Evolutionary conservation across 2,113 vertebrate species (phyloP).

Genomic region (Galemys pyrenaicus): DNA sequence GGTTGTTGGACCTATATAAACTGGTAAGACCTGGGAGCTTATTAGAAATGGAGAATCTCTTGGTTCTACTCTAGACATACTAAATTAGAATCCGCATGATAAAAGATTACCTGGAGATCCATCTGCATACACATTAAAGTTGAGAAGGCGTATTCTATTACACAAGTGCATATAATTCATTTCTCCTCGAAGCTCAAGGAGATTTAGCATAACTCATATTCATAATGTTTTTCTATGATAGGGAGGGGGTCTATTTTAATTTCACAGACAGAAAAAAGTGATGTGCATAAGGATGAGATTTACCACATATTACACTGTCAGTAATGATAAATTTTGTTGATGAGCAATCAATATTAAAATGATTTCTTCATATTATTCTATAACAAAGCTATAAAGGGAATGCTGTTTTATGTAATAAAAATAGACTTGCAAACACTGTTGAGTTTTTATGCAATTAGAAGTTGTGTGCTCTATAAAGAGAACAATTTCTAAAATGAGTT

Average conservation of each 20-base stretch:
- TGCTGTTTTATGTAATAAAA: neutral
- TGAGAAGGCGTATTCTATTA: neutral
- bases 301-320: neutral
- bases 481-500: neutral
- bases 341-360: slow-evolving; percentile 11
- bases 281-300: neutral
- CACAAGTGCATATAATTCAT: neutral
- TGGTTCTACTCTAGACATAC: neutral
- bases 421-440: neutral
- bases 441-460: slow-evolving; percentile 6
- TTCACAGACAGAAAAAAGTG: neutral
- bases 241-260: neutral
- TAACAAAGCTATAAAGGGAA: neutral
- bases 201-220: neutral
- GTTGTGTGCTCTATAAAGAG: neutral
- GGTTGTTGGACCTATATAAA: neutral
- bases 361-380: neutral
- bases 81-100: neutral
- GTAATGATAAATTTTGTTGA: neutral
- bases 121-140: neutral
- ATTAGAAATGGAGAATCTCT: neutral
- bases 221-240: neutral
- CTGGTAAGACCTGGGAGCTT: neutral
- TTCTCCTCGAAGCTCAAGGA: neutral
- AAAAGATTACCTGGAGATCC: neutral